Evolutionary conservation across 2,797 vertebrate species (phyloP).

Genomic region (Pitangus sulphuratus): DNA sequence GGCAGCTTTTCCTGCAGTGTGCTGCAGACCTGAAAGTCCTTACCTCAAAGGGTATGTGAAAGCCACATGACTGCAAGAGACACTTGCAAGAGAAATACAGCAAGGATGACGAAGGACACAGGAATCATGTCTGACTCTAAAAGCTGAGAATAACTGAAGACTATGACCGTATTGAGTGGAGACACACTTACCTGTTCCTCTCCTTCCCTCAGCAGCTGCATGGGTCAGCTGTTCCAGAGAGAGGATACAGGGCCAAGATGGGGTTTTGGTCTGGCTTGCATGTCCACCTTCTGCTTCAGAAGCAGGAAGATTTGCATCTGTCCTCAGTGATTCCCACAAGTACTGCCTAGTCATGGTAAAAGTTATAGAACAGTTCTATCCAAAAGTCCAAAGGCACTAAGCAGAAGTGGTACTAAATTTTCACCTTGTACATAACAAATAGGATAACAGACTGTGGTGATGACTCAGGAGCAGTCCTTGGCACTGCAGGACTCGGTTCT

Average conservation of each 20-base stretch:
- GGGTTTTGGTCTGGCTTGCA: background rate
- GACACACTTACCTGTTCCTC: background rate
- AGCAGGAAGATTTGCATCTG: background rate
- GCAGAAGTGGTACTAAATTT: background rate
- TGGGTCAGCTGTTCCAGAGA: background rate
- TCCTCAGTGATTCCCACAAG: background rate
- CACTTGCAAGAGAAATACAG: background rate
- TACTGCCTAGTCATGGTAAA: too few species aligned
- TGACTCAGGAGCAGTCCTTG: background rate
- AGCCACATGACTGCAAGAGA: background rate
- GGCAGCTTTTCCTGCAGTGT: background rate
- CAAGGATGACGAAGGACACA: rapidly evolving
- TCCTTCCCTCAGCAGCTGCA: background rate
- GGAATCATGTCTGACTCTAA: background rate
- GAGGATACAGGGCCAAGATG: background rate
- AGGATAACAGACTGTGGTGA: rapidly evolving
- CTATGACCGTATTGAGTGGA: background rate
- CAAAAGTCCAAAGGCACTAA: background rate
- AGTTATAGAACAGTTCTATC: background rate
- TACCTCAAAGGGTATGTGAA: background rate
- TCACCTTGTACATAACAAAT: background rate
- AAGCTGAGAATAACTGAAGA: background rate
- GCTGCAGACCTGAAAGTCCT: background rate
- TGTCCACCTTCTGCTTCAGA: background rate
- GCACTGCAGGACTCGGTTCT: rapidly evolving